phyloP scores from a whole-genome alignment of 64 coral and sea anemone genomes.

The Stichodactyla mertensii region DNA sequence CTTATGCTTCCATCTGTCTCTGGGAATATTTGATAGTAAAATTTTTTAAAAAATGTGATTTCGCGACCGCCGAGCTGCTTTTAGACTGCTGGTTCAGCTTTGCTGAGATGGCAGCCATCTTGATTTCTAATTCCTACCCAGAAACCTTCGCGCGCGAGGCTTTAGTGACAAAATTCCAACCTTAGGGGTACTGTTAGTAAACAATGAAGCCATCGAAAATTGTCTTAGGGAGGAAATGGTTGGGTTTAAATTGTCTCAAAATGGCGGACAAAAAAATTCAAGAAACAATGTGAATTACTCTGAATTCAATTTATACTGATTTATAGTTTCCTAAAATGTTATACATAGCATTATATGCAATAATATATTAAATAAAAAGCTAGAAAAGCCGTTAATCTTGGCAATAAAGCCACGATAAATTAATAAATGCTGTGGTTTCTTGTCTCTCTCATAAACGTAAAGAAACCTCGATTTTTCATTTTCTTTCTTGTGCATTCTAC shows the following conservation, averaged over 20 bases:
- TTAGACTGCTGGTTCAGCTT: no score
- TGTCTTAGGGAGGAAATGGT: neutral
- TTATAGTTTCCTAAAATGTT: neutral
- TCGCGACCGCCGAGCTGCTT: no score
- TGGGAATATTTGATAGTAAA: no score
- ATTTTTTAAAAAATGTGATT: no score
- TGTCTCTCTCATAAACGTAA: neutral
- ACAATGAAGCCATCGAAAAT: neutral
- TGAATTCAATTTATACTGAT: neutral
- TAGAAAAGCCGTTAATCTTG: neutral
- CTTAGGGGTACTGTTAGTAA: neutral
- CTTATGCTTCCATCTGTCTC: no score
- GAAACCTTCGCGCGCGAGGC: neutral
- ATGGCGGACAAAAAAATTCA: neutral
- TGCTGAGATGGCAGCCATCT: no score
- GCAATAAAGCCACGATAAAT: neutral
- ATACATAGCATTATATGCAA: neutral
- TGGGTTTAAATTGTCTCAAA: neutral
- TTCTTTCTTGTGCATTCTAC: neutral
- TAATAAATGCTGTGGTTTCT: neutral
- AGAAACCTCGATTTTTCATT: neutral
- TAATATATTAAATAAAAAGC: neutral
- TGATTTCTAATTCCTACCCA: neutral
- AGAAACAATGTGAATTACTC: neutral
- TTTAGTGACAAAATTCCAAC: conserved; percentile 9